phyloP scores from a whole-genome alignment of 2,888 invertebrate species.

The Drosophila macrospina region DNA sequence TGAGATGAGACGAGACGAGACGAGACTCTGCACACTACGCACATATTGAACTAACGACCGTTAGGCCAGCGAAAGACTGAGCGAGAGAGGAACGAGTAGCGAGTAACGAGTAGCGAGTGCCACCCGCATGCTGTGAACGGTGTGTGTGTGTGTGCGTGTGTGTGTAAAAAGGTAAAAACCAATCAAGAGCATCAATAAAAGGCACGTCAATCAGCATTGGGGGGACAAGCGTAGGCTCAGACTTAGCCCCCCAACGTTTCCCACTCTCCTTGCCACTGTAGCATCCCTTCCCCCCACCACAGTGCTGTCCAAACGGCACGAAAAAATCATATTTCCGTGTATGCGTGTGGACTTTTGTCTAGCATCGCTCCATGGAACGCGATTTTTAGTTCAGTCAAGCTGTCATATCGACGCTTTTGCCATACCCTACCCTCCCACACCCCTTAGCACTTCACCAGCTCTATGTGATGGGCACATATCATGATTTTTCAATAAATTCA shows the following conservation, averaged over 20 bases:
- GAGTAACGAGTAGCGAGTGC: slow-evolving; percentile 15
- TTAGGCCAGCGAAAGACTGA: background rate
- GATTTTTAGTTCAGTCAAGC: slow-evolving; percentile 78
- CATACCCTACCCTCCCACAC: slow-evolving; percentile 41
- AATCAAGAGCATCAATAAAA: slow-evolving; percentile 86
- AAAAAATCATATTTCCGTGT: slow-evolving; percentile 70
- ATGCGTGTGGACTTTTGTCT: slow-evolving; percentile 66
- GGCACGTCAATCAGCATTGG: slow-evolving; percentile 84
- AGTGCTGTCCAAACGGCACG: slow-evolving; percentile 66
- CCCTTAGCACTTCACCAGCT: background rate
- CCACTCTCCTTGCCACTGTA: background rate
- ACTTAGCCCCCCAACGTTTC: background rate
- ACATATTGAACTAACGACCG: slow-evolving; percentile 83
- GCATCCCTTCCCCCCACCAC: slow-evolving; percentile 13
- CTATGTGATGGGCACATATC: slow-evolving; percentile 69
- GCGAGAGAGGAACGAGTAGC: slow-evolving; percentile 1
- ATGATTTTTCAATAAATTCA: slow-evolving; percentile 80
- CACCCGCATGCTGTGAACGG: slow-evolving; percentile 71
- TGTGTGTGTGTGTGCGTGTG: slow-evolving; percentile 37
- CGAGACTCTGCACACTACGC: slow-evolving; percentile 40
- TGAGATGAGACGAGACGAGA: slow-evolving; percentile 17
- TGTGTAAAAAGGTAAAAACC: slow-evolving; percentile 83
- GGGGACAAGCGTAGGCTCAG: slow-evolving; percentile 49
- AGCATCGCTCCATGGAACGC: slow-evolving; percentile 56
- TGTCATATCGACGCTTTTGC: slow-evolving; percentile 78